Percentiles rank a stretch among this genome's conserved stretches.
These are phyloP conservation scores for Polyploca ridens DNA, from an alignment of 2,888 invertebrate species.

Conservation along the genomic window DNA sequence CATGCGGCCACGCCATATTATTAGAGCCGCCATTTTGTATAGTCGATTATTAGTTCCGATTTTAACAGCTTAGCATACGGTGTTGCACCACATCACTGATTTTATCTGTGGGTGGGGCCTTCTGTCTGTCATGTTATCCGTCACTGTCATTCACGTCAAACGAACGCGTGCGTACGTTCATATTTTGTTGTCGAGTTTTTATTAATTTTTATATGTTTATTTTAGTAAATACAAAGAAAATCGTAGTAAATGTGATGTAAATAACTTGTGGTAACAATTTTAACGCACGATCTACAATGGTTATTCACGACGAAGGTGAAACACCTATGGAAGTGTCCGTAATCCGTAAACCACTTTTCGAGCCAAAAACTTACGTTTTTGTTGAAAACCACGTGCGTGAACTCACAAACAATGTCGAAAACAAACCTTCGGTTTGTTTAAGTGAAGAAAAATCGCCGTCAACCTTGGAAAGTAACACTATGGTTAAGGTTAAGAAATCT, in stretches of 20 bases:
- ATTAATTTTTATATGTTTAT: too few species aligned
- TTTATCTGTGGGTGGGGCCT: too few species aligned
- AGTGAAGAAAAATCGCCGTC: constrained; percentile 21
- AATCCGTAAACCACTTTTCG: constrained; percentile 37
- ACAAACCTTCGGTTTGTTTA: constrained; percentile 13
- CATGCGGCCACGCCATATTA: too few species aligned
- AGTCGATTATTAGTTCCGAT: too few species aligned
- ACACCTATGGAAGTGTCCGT: constrained; percentile 41
- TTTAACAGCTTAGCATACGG: too few species aligned
- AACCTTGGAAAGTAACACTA: constrained; percentile 12
- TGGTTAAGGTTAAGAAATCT: constrained; percentile 13
- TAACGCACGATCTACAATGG: constrained; percentile 39
- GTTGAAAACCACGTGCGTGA: constrained; percentile 60
- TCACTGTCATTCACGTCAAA: too few species aligned
- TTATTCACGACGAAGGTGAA: constrained; percentile 51
- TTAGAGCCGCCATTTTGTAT: too few species aligned
- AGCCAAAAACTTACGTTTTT: constrained; percentile 51
- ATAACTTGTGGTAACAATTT: background rate
- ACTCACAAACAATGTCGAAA: constrained; percentile 29
- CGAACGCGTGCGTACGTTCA: too few species aligned
- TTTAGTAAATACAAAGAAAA: background rate
- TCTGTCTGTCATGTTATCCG: too few species aligned
- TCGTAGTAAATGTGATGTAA: background rate
- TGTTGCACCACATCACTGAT: too few species aligned
- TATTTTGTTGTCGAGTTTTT: too few species aligned